Percentiles rank a stretch among this genome's conserved stretches.
These are phyloP conservation scores for Heliconius ismenius DNA, from an alignment of 2,888 invertebrate genomes.

Conservation along the genomic window DNA sequence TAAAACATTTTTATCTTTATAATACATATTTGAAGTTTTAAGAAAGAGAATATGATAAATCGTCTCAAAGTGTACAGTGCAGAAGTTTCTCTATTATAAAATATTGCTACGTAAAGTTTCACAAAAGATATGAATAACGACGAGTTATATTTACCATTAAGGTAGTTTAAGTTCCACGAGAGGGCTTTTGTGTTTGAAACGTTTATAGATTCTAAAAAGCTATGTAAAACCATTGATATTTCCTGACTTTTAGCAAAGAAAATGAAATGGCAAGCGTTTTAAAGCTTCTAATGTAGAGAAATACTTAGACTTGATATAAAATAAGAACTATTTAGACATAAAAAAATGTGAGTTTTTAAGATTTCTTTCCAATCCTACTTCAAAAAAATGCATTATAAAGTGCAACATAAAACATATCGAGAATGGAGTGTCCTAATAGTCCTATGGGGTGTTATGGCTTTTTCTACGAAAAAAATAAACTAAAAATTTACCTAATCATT, in stretches of 20 bases:
- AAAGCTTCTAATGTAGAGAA: background rate
- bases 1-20: constrained; percentile 5
- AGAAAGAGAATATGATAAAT: constrained; percentile 22
- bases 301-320: background rate
- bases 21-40: constrained; percentile 17
- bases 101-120: constrained; percentile 25
- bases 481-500: background rate
- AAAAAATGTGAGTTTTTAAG: background rate
- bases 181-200: constrained; percentile 22
- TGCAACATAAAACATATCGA: too few species aligned
- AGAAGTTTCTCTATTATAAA: constrained; percentile 28
- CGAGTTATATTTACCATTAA: constrained; percentile 32
- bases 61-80: constrained; percentile 19
- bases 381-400: too few species aligned
- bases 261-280: constrained; percentile 8
- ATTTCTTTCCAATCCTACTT: background rate
- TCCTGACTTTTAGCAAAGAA: constrained; percentile 15
- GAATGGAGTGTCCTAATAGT: background rate
- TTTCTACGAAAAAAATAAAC: too few species aligned
- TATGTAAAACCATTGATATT: constrained; percentile 17
- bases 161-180: constrained; percentile 24
- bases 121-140: constrained; percentile 29
- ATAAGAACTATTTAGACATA: background rate
- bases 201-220: constrained; percentile 27
- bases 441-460: too few species aligned